phyloP scores from a whole-genome alignment of 1,140 invertebrate genomes.

The Ganaspis sp. region DNA sequence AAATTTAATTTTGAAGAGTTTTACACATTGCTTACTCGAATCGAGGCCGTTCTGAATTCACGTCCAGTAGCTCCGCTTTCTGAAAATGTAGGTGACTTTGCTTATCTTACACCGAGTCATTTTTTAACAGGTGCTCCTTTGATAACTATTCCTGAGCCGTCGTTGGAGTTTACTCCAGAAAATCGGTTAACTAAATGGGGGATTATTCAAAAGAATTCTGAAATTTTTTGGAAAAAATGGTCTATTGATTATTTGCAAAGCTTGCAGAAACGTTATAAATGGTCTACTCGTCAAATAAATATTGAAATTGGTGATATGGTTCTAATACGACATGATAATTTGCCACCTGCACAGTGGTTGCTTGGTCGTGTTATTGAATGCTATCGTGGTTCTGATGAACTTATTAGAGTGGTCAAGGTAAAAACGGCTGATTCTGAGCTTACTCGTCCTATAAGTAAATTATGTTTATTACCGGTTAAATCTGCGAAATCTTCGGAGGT shows the following conservation, averaged over 20 bases:
- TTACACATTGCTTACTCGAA: conserved; percentile 15
- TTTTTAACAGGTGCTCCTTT: not conserved
- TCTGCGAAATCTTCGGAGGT: too few species aligned
- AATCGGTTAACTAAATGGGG: not conserved
- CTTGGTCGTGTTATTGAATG: too few species aligned
- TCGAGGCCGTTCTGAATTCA: conserved; percentile 39
- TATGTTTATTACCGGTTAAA: too few species aligned
- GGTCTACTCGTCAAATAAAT: not conserved
- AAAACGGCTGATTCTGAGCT: too few species aligned
- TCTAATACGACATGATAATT: not conserved
- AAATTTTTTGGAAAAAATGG: not conserved
- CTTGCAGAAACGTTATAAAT: not conserved
- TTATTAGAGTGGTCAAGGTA: too few species aligned
- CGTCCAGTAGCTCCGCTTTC: conserved; percentile 34
- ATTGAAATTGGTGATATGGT: not conserved
- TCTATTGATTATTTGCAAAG: not conserved
- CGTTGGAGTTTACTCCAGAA: not conserved
- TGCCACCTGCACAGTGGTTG: too few species aligned
- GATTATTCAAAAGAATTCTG: not conserved
- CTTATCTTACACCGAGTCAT: conserved; percentile 30
- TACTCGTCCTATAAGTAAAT: too few species aligned
- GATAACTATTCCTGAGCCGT: conserved; percentile 1
- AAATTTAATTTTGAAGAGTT: conserved; percentile 43
- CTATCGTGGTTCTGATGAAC: too few species aligned
- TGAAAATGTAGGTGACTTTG: conserved; percentile 45